phyloP scores from a whole-genome alignment of 2,888 invertebrate genomes.

The Cephus sareptanus region DNA sequence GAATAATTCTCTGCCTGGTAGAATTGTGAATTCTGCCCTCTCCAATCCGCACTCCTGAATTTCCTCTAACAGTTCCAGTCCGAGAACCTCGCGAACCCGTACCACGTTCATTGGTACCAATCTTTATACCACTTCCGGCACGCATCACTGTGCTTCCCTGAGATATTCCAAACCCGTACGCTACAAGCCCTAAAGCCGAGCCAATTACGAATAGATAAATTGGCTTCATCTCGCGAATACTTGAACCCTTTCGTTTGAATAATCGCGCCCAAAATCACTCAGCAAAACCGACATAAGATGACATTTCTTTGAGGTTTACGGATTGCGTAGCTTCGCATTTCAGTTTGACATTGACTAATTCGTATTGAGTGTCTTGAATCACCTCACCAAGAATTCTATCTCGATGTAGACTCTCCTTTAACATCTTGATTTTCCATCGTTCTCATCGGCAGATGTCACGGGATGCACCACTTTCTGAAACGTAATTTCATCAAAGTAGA shows the following conservation, averaged over 20 bases:
- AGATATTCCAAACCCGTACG: background rate
- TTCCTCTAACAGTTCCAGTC: constrained; percentile 38
- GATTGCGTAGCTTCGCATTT: background rate
- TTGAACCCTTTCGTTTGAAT: background rate
- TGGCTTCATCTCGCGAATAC: background rate
- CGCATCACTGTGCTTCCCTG: constrained; percentile 39
- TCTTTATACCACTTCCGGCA: constrained; percentile 46
- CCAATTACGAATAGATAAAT: background rate
- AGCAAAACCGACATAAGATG: background rate
- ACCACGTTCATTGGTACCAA: constrained; percentile 35
- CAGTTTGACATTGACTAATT: background rate
- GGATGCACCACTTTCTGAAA: background rate
- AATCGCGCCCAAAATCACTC: background rate
- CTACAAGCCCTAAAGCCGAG: background rate
- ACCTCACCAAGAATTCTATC: background rate
- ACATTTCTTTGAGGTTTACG: background rate
- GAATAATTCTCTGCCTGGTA: constrained; percentile 41
- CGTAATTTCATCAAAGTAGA: background rate
- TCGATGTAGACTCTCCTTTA: background rate
- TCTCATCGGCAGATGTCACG: background rate
- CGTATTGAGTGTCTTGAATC: background rate
- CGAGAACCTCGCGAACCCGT: constrained; percentile 3
- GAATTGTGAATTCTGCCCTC: constrained; percentile 54
- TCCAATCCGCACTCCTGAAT: constrained; percentile 53
- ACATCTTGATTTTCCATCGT: background rate